Conservation (phyloP, 37 sponge, comb jelly and placozoan species). For the Spongia lamella region DNA sequence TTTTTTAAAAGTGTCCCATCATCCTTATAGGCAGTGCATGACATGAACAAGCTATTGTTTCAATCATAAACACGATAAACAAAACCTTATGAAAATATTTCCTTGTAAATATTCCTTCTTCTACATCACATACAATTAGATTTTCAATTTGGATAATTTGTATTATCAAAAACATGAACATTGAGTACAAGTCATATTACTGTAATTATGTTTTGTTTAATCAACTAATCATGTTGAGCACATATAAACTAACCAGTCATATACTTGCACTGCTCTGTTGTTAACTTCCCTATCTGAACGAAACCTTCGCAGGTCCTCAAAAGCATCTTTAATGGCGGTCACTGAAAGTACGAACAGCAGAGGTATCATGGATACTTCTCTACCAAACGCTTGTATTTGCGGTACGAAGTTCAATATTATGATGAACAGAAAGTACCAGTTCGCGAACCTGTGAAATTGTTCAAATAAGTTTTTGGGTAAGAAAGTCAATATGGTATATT, state of each 20-base stretch:
- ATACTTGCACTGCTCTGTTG: slow-evolving; percentile 27
- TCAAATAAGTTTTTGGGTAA: slow-evolving; percentile 86
- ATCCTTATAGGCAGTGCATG: too few relatives aligned
- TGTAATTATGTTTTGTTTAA: too few relatives aligned
- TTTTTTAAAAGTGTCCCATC: too few relatives aligned
- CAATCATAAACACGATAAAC: too few relatives aligned
- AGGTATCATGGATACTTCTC: slow-evolving; percentile 66
- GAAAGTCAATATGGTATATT: slow-evolving; percentile 86
- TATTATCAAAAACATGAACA: too few relatives aligned
- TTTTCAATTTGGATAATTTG: too few relatives aligned
- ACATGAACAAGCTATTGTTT: too few relatives aligned
- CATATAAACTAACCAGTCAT: slow-evolving; percentile 38
- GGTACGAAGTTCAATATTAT: slow-evolving; percentile 78
- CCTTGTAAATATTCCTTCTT: too few relatives aligned
- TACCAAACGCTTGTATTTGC: slow-evolving; percentile 62
- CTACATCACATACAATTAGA: too few relatives aligned
- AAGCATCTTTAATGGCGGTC: slow-evolving; percentile 75
- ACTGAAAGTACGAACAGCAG: slow-evolving; percentile 61
- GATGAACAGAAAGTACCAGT: slow-evolving; percentile 80
- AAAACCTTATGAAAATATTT: too few relatives aligned
- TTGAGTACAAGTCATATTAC: too few relatives aligned
- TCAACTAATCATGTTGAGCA: too few relatives aligned
- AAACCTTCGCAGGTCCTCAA: slow-evolving; percentile 77
- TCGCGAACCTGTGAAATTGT: slow-evolving; percentile 85
- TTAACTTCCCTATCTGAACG: slow-evolving; percentile 72